Evolutionary conservation across 2,113 vertebrate species (phyloP).

Genomic region (Ceyx cyanopectus): DNA sequence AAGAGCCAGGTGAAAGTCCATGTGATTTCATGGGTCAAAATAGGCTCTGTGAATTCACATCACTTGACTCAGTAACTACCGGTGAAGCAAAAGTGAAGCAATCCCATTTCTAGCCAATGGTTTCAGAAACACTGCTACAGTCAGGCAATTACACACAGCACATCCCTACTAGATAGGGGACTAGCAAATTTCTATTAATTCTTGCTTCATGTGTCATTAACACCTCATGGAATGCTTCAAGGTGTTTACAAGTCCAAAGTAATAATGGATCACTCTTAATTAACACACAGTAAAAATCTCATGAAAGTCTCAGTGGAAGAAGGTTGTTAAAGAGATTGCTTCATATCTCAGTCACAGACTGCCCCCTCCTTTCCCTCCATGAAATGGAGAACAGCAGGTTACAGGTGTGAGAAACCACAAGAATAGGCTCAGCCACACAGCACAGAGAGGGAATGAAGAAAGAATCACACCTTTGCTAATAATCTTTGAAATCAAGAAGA

Average conservation of each 20-base stretch:
- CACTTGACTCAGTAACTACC: not conserved
- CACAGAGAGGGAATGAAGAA: not conserved
- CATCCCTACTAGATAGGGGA: not conserved
- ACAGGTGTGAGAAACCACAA: conserved; percentile 43
- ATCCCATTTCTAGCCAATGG: not conserved
- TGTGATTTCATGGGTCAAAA: not conserved
- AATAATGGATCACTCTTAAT: conserved; percentile 55
- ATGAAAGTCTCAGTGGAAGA: not conserved
- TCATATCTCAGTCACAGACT: conserved; percentile 38
- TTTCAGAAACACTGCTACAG: not conserved
- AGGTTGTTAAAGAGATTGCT: not conserved
- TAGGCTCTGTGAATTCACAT: fast-evolving
- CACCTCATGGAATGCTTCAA: conserved; percentile 40
- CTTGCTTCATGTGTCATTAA: conserved; percentile 47
- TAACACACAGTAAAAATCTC: conserved; percentile 47
- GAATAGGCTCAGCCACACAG: not conserved
- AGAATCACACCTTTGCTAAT: not conserved
- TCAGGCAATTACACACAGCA: not conserved
- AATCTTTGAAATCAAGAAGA: not conserved
- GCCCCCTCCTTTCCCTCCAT: conserved; percentile 31
- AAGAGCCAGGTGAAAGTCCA: not conserved
- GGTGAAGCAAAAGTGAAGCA: not conserved
- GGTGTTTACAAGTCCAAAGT: conserved; percentile 55
- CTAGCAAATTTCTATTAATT: not conserved
- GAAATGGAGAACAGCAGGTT: conserved; percentile 5